phyloP scores from a whole-genome alignment of 2,797 vertebrate species.

The Monodelphis domestica region DNA sequence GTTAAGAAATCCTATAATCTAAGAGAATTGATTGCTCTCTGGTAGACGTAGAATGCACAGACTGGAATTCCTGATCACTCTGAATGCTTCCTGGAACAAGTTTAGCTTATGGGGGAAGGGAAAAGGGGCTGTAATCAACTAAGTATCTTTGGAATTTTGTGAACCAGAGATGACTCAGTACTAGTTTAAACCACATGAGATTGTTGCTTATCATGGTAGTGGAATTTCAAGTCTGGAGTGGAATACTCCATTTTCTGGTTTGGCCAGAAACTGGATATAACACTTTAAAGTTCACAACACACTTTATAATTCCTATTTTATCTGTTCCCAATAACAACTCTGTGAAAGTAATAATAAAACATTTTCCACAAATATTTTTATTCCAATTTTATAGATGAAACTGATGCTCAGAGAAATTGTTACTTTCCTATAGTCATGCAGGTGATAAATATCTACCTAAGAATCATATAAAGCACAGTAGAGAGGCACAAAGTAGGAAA shows the following conservation, averaged over 20 bases:
- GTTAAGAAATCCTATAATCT: not conserved
- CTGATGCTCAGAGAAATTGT: not conserved
- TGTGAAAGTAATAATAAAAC: not conserved
- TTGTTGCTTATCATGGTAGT: not conserved
- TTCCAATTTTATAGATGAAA: not conserved
- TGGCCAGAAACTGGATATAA: conserved; percentile 46
- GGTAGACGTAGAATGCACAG: not conserved
- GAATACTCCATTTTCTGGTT: conserved; percentile 26
- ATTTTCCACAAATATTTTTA: not conserved
- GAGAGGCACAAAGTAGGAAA: not conserved
- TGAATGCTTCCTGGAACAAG: not conserved
- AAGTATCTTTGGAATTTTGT: conserved; percentile 16
- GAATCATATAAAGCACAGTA: not conserved
- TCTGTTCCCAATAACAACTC: not conserved
- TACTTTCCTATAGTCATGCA: not conserved
- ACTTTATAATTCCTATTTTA: not conserved
- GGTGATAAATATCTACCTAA: not conserved
- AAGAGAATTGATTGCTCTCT: not conserved
- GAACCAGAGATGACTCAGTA: not conserved
- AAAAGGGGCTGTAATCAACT: conserved; percentile 4
- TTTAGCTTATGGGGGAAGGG: not conserved
- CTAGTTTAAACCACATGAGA: not conserved
- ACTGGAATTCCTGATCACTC: not conserved
- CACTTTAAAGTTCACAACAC: not conserved
- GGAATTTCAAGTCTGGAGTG: conserved; percentile 15